Percentiles rank a stretch among this genome's conserved stretches.
phyloP scores from a whole-genome alignment of 2,797 vertebrate species.

The Oceanodroma leucorhoa region DNA sequence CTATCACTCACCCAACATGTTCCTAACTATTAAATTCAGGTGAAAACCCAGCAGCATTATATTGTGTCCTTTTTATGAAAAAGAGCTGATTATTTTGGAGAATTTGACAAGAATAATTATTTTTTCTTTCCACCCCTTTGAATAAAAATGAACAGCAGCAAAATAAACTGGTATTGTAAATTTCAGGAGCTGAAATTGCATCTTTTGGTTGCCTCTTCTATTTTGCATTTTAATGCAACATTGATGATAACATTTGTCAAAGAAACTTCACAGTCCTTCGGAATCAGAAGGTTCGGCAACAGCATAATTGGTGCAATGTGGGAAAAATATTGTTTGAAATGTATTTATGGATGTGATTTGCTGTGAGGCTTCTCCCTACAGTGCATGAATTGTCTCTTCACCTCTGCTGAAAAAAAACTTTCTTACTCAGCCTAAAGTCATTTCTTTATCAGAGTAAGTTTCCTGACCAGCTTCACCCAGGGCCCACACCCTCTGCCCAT shows the following conservation, averaged over 20 bases:
- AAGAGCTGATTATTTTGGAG: slow-evolving; percentile 45
- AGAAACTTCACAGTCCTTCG: slow-evolving; percentile 51
- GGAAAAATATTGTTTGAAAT: slow-evolving; percentile 65
- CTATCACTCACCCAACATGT: not conserved
- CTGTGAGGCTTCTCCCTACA: slow-evolving; percentile 65
- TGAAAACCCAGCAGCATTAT: not conserved
- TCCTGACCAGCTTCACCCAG: not conserved
- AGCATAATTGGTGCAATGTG: slow-evolving; percentile 49
- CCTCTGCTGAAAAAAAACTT: slow-evolving; percentile 56
- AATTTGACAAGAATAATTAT: slow-evolving; percentile 57
- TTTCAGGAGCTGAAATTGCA: slow-evolving; percentile 50
- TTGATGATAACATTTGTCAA: slow-evolving; percentile 66
- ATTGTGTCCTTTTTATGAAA: not conserved
- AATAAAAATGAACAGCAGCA: slow-evolving; percentile 30
- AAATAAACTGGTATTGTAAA: slow-evolving; percentile 44
- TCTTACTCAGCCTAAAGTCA: not conserved
- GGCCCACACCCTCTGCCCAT: not conserved
- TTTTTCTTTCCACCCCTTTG: not conserved
- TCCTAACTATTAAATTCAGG: not conserved
- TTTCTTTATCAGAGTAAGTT: not conserved
- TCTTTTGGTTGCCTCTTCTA: slow-evolving; percentile 50
- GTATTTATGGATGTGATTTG: slow-evolving; percentile 67
- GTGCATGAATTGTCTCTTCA: slow-evolving; percentile 60
- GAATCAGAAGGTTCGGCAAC: slow-evolving; percentile 44
- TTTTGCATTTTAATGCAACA: slow-evolving; percentile 68